Conservation (phyloP, 1,140 invertebrate species). For the Drosophila mojavensis region DNA sequence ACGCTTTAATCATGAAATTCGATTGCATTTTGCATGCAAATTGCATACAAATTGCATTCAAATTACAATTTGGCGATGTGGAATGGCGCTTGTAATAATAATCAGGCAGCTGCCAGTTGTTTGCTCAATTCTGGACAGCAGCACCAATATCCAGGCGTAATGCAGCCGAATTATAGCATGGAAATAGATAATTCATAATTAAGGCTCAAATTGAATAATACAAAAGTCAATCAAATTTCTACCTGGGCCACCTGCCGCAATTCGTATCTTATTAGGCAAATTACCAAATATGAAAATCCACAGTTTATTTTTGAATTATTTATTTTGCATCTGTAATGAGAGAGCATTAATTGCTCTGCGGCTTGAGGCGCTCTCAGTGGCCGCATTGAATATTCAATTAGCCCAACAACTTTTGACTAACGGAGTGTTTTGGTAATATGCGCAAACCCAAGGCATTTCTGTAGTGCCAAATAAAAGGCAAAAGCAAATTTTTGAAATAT, state of each 20-base stretch:
- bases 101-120: constrained; percentile 4
- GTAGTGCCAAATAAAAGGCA: background rate
- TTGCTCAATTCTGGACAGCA: background rate
- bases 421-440: constrained; percentile 1
- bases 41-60: constrained; percentile 14
- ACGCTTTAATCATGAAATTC: constrained; percentile 2
- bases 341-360: background rate
- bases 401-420: background rate
- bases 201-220: background rate
- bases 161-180: background rate
- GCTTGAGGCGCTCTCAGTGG: background rate
- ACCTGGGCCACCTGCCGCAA: background rate
- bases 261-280: background rate
- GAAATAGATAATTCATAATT: constrained; percentile 2
- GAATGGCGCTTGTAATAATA: constrained; percentile 4
- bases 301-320: constrained; percentile 1
- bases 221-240: background rate
- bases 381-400: constrained; percentile 15
- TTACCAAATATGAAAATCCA: background rate
- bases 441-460: background rate
- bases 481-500: background rate
- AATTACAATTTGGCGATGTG: constrained; percentile 12
- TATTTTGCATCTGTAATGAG: constrained; percentile 3
- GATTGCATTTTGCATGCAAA: constrained; percentile 14
- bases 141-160: background rate